Evolutionary conservation across 2,888 invertebrate species (phyloP).

Genomic region (Drosophila stalkeri): DNA sequence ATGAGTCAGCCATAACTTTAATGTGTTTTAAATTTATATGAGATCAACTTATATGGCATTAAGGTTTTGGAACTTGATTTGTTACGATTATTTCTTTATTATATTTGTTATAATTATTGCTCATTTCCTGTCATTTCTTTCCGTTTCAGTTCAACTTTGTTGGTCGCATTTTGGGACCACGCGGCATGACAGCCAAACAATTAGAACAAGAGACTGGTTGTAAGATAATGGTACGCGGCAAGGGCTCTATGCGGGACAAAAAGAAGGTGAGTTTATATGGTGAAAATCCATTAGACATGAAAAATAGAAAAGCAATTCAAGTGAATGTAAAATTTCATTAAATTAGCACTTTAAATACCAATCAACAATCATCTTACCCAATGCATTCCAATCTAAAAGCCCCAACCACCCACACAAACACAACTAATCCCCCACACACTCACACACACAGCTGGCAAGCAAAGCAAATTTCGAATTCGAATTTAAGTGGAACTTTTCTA

Average conservation of each 20-base stretch:
- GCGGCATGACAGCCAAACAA: slow-evolving; percentile 99
- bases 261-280: slow-evolving; percentile 93
- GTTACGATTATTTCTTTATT: slow-evolving; percentile 35
- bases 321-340: slow-evolving; percentile 5
- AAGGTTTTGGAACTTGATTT: slow-evolving; percentile 41
- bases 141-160: slow-evolving; percentile 99
- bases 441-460: neutral
- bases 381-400: slow-evolving; percentile 45
- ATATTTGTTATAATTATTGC: slow-evolving; percentile 50
- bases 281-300: slow-evolving; percentile 1
- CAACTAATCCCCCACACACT: neutral
- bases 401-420: neutral
- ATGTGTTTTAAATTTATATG: slow-evolving; percentile 71
- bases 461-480: slow-evolving; percentile 32
- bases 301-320: neutral
- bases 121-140: slow-evolving; percentile 74
- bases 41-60: slow-evolving; percentile 51
- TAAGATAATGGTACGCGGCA: slow-evolving; percentile 99
- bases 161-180: slow-evolving; percentile 99
- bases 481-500: slow-evolving; percentile 33
- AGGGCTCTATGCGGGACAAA: slow-evolving; percentile 99
- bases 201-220: slow-evolving; percentile 99
- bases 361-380: slow-evolving; percentile 16
- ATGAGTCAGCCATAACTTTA: slow-evolving; percentile 55
- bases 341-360: slow-evolving; percentile 19